Base-by-base conservation (phyloP, 2,797 vertebrate species). In the Microtus obscurus region DNA sequence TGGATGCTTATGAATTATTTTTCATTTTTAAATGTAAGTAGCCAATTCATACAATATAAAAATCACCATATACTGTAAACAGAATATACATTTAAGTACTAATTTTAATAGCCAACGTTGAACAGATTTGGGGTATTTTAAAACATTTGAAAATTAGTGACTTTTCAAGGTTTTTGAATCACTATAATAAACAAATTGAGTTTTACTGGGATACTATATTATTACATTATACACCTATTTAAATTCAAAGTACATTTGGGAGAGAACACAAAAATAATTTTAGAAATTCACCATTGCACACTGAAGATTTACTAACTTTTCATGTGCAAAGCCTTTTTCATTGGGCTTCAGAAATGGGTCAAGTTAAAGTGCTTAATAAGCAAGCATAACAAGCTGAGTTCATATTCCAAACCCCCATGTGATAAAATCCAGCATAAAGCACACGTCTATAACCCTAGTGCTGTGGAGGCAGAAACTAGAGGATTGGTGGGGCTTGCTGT, bases 221-320 rank as follows among this genome's bases (percentile, higher is more conserved):
- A 87, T 53, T 71, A 83, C 31, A 23, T 53, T 87, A 89, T 48
- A 34, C 78, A 67, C 6, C 7, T 11, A 77, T 89, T 95, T 56
- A 67, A 82, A 87, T 89, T 61, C 56, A 71, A 96, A 91, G 23
- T 81, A 51, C 16, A 89, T 79, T 92, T 88, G 17, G 83, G 17
- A 96, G 87, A 31, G 11, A 27, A 6, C 37, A 37, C 78, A 80
- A 89, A 94, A 89, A 61, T 61, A 37, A 89, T 71, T 93, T 94
- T 74, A 90, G 59, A 90, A 88, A 29, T 80, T 92, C 37, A 95
- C 1, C 29, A 86, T 86, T 83, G 29, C 11, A 91, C 16, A 82
- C n/a, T 25, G 56, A 40, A 51, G 85, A 34, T 4, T 82, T 90
- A 74, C 45, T 76, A 48, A 80, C 23, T 81, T 4, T 69, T 93